Base-by-base conservation (phyloP, 1,140 invertebrate species). In the Cataglyphis hispanica region DNA sequence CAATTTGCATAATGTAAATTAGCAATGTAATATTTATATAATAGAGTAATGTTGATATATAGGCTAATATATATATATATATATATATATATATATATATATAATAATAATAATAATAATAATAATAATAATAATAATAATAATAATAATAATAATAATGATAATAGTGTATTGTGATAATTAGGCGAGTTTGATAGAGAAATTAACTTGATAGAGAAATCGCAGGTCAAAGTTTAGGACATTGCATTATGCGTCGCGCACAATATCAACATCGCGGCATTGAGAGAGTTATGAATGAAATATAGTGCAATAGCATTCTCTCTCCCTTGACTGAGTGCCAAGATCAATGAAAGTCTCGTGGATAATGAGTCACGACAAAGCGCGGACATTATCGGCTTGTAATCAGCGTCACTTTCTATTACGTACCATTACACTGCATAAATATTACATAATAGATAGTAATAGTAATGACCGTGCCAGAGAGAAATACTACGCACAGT, bases 261-360 rank as follows among this genome's bases (percentile, higher is more conserved):
- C n/a, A 10, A 60, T 80, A 37, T 56, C 31, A 58, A 40, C 40
- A 46, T 1, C 69, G 77, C 8, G 87, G 43, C 69, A 89, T 88
- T 86, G 84, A 72, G 31, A 77, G 37, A 86, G 78, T 86, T 86
- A 89, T 89, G 88, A 89, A 89, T 89, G 87, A 89, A 86, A 89
- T 89, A 74, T 89, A 89, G 85, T 86, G 88, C 88, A 89, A 64
- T 72, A 53, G 50, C 72, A 83, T 89, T 86, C 70, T 77, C 72
- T 40, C 16, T 50, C 46, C 50, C 27, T 72, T 72, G 69, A 72
- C 34, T 56, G 64, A 50, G 53, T 72, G 85, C 67, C 87, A 86
- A 86, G 87, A 89, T 89, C 85, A 89, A 89, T 86, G 88, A 63
- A 72, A 84, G 60, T 46, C 40, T 67, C 25, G 34, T 31, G 40